phyloP scores from a whole-genome alignment of 2,113 vertebrate species.

The Macquaria australasica region DNA sequence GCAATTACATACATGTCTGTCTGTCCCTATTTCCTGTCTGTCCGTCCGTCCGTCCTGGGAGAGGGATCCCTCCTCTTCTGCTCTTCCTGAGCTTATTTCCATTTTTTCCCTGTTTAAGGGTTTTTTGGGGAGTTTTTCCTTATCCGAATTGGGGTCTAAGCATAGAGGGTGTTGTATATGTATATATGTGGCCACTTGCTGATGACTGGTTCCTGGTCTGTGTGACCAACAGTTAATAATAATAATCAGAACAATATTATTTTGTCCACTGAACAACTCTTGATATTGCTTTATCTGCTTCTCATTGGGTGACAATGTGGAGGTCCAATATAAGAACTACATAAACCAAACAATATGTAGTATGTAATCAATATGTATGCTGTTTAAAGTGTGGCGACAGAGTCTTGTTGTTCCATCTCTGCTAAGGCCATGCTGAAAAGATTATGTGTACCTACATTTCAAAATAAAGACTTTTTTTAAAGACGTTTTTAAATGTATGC shows the following conservation, averaged over 20 bases:
- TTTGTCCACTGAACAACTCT: not conserved
- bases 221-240: not conserved
- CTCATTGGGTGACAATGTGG: not conserved
- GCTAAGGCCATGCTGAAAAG: not conserved
- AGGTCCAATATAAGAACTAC: not conserved
- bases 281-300: not conserved
- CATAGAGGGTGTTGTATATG: too few relatives aligned
- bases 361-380: not conserved
- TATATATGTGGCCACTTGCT: too few relatives aligned
- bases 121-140: too few relatives aligned
- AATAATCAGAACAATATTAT: not conserved
- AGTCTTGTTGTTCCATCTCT: not conserved
- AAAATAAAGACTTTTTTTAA: not conserved
- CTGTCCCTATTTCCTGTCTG: too few relatives aligned
- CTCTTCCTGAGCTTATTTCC: too few relatives aligned
- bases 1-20: too few relatives aligned
- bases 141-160: too few relatives aligned
- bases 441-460: not conserved
- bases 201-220: not conserved
- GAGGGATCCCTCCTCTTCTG: too few relatives aligned
- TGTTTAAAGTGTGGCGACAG: not conserved
- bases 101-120: too few relatives aligned
- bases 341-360: too few relatives aligned
- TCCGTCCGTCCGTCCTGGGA: too few relatives aligned
- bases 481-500: too few relatives aligned